A percentile compares a stretch with the other conserved stretches of the same genome.
Evolutionary conservation across 2,113 vertebrate genomes (phyloP).

Genomic region (Tachysurus vachellii): DNA sequence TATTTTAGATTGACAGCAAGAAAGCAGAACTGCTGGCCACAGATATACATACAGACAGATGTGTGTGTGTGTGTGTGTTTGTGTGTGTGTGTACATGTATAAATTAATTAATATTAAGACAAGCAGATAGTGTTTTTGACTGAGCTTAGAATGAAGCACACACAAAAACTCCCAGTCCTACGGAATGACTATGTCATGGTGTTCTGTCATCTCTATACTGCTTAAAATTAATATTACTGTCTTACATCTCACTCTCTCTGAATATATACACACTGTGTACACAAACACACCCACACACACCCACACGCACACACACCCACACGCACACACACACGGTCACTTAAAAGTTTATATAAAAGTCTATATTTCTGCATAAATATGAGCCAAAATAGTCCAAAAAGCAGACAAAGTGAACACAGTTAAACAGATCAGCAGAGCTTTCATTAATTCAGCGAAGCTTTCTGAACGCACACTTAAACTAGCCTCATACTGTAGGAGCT

Average conservation of each 20-base stretch:
- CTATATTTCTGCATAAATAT: too few relatives aligned
- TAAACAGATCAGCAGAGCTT: too few relatives aligned
- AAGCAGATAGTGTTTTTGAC: conserved; percentile 47
- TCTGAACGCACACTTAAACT: too few relatives aligned
- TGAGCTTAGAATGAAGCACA: conserved; percentile 38
- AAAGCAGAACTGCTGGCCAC: not conserved
- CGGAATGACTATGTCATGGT: conserved; percentile 16
- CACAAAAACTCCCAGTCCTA: conserved; percentile 38
- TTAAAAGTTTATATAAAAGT: too few relatives aligned
- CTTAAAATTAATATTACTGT: conserved; percentile 47
- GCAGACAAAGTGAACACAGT: too few relatives aligned
- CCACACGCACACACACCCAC: conserved; percentile 22
- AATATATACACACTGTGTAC: not conserved
- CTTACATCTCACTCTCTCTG: not conserved
- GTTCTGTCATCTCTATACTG: conserved; percentile 19
- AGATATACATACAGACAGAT: not conserved
- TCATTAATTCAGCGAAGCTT: too few relatives aligned
- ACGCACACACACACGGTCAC: not conserved
- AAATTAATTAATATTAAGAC: conserved; percentile 3
- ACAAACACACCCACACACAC: too few relatives aligned
- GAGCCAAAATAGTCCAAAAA: too few relatives aligned
- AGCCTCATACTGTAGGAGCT: too few relatives aligned
- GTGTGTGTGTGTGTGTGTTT: too few relatives aligned
- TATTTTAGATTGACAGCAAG: not conserved
- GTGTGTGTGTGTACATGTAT: not conserved